Percentiles rank a stretch among this genome's conserved stretches.
Evolutionary conservation across 2,888 invertebrate species (phyloP).

Genomic region (Drosophila paramelanica): DNA sequence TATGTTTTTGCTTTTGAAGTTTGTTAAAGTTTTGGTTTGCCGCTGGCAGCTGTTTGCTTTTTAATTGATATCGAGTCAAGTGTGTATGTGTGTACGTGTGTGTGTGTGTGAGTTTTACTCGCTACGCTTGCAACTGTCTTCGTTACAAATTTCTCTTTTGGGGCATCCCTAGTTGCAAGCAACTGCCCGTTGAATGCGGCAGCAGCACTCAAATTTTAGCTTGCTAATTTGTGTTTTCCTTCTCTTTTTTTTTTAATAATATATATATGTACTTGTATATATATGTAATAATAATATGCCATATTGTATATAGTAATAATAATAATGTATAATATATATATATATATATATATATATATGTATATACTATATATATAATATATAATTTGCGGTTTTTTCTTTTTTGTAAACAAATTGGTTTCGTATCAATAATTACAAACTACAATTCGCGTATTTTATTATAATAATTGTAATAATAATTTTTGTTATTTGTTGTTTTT

Average conservation of each 20-base stretch:
- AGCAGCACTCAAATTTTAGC: constrained; percentile 45
- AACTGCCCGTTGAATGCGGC: constrained; percentile 8
- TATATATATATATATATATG: constrained; percentile 48
- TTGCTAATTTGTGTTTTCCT: constrained; percentile 54
- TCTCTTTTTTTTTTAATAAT: constrained; percentile 25
- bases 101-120: constrained; percentile 19
- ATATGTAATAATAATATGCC: constrained; percentile 75
- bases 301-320: constrained; percentile 78
- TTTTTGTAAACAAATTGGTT: constrained; percentile 78
- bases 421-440: constrained; percentile 74
- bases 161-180: constrained; percentile 1
- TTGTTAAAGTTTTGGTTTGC: constrained; percentile 65
- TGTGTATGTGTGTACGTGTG: constrained; percentile 28
- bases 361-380: constrained; percentile 72
- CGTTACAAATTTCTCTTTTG: constrained; percentile 31
- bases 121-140: constrained; percentile 22
- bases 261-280: constrained; percentile 35
- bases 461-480: constrained; percentile 69
- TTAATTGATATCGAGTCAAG: constrained; percentile 72
- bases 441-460: constrained; percentile 75
- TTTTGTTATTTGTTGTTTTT: constrained; percentile 63
- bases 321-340: constrained; percentile 48
- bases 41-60: constrained; percentile 72
- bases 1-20: constrained; percentile 26
- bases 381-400: constrained; percentile 65